These are phyloP conservation scores for Caenorhabditis brenneri DNA, from an alignment of 1,140 invertebrate genomes.

Conservation along the genomic window DNA sequence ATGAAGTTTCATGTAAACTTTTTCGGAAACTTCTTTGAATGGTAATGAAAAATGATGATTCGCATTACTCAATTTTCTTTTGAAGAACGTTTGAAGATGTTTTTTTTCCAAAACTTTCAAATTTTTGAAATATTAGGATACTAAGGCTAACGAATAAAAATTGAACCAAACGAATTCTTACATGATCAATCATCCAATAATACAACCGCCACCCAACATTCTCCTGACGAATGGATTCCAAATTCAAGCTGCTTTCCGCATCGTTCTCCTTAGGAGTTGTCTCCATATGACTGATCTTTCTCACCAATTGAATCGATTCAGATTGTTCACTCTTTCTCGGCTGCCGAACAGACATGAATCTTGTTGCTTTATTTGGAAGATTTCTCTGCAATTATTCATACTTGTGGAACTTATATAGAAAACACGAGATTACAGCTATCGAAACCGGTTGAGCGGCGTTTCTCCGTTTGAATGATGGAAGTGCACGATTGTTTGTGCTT, in stretches of 20 bases:
- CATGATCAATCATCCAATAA: constrained; percentile 58
- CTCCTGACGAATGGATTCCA: constrained; percentile 53
- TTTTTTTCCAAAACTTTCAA: neutral
- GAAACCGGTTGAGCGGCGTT: constrained; percentile 1
- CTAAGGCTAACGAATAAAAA: too few relatives aligned
- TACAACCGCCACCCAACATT: constrained; percentile 57
- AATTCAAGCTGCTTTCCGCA: neutral
- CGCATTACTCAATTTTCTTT: neutral
- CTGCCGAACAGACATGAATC: constrained; percentile 6
- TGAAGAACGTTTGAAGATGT: neutral
- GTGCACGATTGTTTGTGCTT: neutral
- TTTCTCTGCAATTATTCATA: neutral
- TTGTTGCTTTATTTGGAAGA: neutral
- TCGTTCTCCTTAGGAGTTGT: neutral
- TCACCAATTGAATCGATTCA: constrained; percentile 18
- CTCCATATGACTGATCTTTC: constrained; percentile 28
- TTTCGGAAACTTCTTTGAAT: too few relatives aligned
- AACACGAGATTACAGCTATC: neutral
- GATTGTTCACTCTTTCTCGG: neutral
- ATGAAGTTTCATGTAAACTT: too few relatives aligned
- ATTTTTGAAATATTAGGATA: too few relatives aligned
- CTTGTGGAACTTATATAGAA: neutral
- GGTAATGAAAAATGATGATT: neutral
- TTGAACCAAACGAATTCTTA: neutral
- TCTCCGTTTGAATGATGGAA: neutral